These are phyloP conservation scores for Tragelaphus strepsiceros DNA, from an alignment of 2,113 vertebrate genomes.

Conservation along the genomic window DNA sequence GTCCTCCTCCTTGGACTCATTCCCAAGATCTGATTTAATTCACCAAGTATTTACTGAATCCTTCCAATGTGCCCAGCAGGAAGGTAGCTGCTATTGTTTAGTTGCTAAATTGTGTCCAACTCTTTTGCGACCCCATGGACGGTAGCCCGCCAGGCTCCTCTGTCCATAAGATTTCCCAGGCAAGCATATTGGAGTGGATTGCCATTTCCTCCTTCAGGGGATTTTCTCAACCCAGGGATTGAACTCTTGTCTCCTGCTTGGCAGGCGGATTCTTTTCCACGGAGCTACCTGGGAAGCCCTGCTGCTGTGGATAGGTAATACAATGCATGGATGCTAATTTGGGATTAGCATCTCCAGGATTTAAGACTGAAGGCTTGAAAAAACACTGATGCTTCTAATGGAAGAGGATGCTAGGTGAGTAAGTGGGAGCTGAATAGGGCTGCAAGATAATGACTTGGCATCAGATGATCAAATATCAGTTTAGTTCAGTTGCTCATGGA, in stretches of 20 bases:
- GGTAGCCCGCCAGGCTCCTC: neutral
- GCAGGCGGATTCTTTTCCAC: neutral
- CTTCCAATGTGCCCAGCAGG: neutral
- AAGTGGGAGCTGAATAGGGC: neutral
- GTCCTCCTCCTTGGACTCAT: neutral
- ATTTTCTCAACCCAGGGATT: neutral
- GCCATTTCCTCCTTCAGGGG: neutral
- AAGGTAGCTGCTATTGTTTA: neutral
- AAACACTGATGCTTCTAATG: neutral
- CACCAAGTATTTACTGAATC: neutral
- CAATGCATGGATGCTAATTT: neutral
- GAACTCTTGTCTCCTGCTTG: neutral
- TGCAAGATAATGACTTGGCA: slow-evolving; percentile 13
- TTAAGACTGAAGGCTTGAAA: neutral
- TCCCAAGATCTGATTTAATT: neutral
- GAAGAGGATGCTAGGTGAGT: neutral
- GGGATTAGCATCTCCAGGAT: neutral
- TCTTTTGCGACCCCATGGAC: neutral
- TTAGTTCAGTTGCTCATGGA: neutral
- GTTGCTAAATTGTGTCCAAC: neutral
- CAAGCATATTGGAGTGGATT: neutral
- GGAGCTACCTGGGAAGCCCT: neutral
- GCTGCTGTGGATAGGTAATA: neutral
- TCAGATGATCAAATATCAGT: neutral
- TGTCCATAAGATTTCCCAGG: neutral